Evolutionary conservation across 2,888 invertebrate species (phyloP).

Genomic region (Calliphora vomitoria): DNA sequence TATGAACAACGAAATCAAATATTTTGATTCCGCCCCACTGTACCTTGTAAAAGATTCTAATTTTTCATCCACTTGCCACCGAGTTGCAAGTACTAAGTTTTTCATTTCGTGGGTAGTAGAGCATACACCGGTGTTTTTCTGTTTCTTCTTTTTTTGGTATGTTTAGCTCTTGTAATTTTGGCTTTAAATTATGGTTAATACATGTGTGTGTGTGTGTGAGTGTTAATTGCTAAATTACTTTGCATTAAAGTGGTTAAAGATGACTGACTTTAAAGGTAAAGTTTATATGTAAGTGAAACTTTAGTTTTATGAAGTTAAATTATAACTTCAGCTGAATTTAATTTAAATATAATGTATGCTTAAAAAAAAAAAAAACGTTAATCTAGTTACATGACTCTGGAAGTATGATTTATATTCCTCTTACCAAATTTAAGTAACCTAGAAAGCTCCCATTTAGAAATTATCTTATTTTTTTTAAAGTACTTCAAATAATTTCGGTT

Average conservation of each 20-base stretch:
- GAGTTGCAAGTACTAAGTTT: slow-evolving; percentile 3
- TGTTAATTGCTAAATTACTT: slow-evolving; percentile 39
- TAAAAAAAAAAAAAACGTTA: background rate
- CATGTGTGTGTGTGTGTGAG: background rate
- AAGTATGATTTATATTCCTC: background rate
- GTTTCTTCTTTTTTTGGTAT: background rate
- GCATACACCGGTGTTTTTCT: slow-evolving; percentile 50
- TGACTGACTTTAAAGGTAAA: slow-evolving; percentile 45
- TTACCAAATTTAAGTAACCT: too few relatives aligned
- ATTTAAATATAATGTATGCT: background rate
- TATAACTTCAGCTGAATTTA: background rate
- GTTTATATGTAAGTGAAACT: slow-evolving; percentile 28
- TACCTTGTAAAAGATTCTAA: slow-evolving; percentile 29
- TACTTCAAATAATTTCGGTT: too few relatives aligned
- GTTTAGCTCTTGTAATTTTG: slow-evolving; percentile 47
- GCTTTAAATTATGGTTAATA: slow-evolving; percentile 57
- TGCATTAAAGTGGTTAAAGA: slow-evolving; percentile 51
- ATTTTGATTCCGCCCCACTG: too few relatives aligned
- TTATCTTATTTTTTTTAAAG: too few relatives aligned
- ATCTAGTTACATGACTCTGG: background rate
- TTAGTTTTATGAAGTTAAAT: background rate
- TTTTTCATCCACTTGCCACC: slow-evolving; percentile 40
- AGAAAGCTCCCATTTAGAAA: too few relatives aligned
- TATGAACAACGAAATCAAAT: too few relatives aligned
- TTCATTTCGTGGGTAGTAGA: slow-evolving; percentile 62